A percentile compares a stretch with the other conserved stretches of the same genome.
Conservation (phyloP, 2,113 vertebrate genomes). For the Vimba vimba region DNA sequence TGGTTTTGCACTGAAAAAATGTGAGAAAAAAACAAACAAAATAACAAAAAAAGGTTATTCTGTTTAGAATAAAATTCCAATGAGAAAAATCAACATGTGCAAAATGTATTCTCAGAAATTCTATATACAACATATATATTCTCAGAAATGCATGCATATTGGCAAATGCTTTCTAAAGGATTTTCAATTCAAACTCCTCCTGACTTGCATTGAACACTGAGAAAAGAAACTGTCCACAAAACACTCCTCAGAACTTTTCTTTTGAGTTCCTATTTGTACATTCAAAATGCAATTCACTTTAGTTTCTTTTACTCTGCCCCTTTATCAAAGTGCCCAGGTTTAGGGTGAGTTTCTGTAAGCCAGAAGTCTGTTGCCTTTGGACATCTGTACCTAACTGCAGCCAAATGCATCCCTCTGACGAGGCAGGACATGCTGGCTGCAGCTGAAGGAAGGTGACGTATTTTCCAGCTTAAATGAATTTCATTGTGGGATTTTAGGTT, state of each 20-base stretch:
- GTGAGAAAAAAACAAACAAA: background rate
- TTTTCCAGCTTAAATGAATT: conserved; percentile 62
- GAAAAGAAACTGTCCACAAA: conserved; percentile 23
- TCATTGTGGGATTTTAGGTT: conserved; percentile 59
- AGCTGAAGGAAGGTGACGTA: conserved; percentile 67
- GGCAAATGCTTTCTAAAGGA: background rate
- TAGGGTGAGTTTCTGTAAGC: conserved; percentile 75
- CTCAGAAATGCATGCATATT: conserved; percentile 11
- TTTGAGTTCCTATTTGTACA: conserved; percentile 48
- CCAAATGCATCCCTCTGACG: conserved; percentile 77
- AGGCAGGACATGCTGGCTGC: conserved; percentile 65
- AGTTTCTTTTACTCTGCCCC: conserved; percentile 64
- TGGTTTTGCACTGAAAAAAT: background rate
- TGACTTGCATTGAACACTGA: background rate
- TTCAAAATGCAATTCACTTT: conserved; percentile 62
- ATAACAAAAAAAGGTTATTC: background rate
- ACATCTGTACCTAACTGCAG: conserved; percentile 80
- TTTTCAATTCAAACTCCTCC: background rate
- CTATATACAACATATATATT: background rate
- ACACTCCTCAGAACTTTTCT: conserved; percentile 13
- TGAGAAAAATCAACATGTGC: background rate
- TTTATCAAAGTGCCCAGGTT: conserved; percentile 62
- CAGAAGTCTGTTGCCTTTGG: conserved; percentile 84
- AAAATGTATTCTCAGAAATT: background rate
- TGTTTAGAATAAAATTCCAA: background rate